A percentile compares a stretch with the other conserved stretches of the same genome.
These are phyloP conservation scores for Tenrec ecaudatus DNA, from an alignment of 2,113 vertebrate genomes.

Conservation along the genomic window DNA sequence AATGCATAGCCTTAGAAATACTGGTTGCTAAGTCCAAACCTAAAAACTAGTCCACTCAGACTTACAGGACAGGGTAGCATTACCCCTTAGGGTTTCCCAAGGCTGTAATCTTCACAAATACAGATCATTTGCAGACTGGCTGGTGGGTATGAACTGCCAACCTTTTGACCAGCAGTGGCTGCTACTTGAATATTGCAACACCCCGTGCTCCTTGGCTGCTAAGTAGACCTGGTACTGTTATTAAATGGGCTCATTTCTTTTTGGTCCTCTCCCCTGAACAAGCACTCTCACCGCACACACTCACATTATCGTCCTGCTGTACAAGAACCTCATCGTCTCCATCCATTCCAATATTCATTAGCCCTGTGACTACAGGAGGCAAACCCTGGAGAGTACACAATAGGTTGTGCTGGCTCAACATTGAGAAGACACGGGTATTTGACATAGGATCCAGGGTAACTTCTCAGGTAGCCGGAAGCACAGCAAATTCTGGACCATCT, in stretches of 20 bases:
- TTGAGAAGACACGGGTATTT: no score
- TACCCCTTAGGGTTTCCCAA: neutral
- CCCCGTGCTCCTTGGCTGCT: neutral
- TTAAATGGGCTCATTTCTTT: constrained; percentile 21
- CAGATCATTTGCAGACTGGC: neutral
- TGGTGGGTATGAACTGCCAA: neutral
- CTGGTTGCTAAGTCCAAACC: constrained; percentile 8
- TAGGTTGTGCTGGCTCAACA: no score
- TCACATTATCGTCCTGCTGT: neutral
- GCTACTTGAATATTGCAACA: neutral
- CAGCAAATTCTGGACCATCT: no score
- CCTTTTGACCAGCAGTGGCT: neutral
- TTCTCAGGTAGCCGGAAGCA: no score
- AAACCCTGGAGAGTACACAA: no score
- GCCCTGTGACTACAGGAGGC: no score
- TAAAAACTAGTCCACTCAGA: neutral
- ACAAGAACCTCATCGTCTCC: no score
- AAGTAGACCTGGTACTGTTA: neutral
- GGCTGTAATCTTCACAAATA: neutral
- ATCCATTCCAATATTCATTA: no score
- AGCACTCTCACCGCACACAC: neutral
- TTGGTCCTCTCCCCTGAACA: neutral
- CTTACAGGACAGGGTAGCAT: neutral
- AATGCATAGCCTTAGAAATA: constrained; percentile 59
- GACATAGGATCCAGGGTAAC: no score